These are phyloP conservation scores for Phortica variegata DNA, from an alignment of 1,140 invertebrate species.

Conservation along the genomic window DNA sequence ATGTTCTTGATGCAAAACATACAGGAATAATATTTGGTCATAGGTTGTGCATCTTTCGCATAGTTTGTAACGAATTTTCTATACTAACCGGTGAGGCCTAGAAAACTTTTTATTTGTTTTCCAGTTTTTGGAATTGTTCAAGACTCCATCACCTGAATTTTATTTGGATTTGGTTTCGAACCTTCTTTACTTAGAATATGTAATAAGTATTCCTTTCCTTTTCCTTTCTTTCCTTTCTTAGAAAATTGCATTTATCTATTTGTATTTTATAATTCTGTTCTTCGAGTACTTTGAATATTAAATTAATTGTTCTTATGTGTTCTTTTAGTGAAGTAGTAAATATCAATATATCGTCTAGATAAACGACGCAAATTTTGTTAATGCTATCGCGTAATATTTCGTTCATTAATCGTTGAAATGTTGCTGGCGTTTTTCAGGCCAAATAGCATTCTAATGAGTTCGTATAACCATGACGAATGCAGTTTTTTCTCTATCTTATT, in stretches of 20 bases:
- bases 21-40: no score
- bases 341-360: constrained; percentile 25
- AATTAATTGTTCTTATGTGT: constrained; percentile 8
- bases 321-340: constrained; percentile 19
- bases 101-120: no score
- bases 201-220: no score
- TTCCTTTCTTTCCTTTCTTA: no score
- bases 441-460: constrained; percentile 12
- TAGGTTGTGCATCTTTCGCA: no score
- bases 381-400: constrained; percentile 9
- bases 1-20: no score
- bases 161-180: no score
- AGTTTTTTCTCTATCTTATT: constrained; percentile 20
- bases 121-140: no score
- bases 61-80: no score
- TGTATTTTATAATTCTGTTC: constrained; percentile 53
- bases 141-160: no score
- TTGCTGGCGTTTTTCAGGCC: constrained; percentile 17
- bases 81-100: no score
- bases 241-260: constrained; percentile 58
- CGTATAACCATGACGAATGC: constrained; percentile 23
- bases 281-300: not conserved
- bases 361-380: constrained; percentile 15
- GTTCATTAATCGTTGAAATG: constrained; percentile 17
- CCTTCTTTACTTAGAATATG: no score